phyloP scores from a whole-genome alignment of 2,888 invertebrate species.

The Rhogogaster chlorosoma region DNA sequence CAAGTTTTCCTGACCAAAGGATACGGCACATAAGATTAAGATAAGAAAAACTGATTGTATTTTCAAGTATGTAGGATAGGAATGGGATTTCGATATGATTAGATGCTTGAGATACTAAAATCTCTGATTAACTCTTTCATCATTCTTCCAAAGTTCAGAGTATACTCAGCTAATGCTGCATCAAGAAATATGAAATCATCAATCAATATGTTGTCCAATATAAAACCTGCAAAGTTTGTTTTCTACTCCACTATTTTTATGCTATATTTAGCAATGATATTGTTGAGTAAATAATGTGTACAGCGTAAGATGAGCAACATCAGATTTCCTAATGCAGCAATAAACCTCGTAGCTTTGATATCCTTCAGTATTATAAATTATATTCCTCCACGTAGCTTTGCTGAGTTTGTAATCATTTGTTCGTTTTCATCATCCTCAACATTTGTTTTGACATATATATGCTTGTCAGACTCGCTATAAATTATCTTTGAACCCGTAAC shows the following conservation, averaged over 20 bases:
- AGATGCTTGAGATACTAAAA: too few species aligned
- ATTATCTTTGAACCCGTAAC: background rate
- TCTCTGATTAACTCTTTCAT: background rate
- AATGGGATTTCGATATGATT: too few species aligned
- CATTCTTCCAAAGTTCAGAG: background rate
- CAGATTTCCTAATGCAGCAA: background rate
- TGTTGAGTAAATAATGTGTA: background rate
- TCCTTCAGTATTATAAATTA: background rate
- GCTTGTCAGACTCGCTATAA: background rate
- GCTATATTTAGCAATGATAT: background rate
- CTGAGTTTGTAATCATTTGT: background rate
- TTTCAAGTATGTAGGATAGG: too few species aligned
- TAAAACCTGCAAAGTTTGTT: background rate
- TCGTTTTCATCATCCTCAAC: slow-evolving; percentile 22
- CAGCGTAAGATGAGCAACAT: background rate
- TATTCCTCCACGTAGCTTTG: background rate
- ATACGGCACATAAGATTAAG: background rate
- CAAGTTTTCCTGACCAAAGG: background rate
- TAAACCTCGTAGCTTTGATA: background rate
- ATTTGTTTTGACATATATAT: background rate
- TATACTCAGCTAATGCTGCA: background rate
- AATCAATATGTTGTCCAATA: background rate
- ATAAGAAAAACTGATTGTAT: too few species aligned
- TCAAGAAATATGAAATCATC: background rate
- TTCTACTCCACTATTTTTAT: background rate